phyloP scores from a whole-genome alignment of 1,140 invertebrate species.

The Drosophila tristis region DNA sequence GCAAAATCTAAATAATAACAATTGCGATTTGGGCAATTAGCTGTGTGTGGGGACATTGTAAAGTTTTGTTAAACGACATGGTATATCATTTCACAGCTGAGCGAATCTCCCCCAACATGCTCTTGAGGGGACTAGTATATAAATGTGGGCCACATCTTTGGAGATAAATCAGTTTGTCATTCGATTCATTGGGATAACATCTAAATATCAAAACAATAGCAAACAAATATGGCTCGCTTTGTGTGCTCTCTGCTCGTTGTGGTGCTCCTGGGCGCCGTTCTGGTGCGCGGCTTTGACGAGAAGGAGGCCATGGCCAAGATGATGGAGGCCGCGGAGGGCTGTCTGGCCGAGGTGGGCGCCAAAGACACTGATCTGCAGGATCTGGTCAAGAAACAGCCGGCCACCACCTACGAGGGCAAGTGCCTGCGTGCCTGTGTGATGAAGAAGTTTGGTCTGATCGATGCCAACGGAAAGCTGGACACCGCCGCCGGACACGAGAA shows the following conservation, averaged over 20 bases:
- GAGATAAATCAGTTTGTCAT: constrained; percentile 27
- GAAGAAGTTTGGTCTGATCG: constrained; percentile 53
- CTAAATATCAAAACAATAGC: no score
- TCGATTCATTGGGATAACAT: constrained; percentile 15
- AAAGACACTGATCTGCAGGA: constrained; percentile 48
- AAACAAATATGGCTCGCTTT: constrained; percentile 46
- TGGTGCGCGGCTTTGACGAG: constrained; percentile 53
- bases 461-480: constrained; percentile 56
- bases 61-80: constrained; percentile 30
- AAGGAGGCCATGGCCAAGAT: constrained; percentile 59
- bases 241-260: constrained; percentile 20
- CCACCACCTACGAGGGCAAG: constrained; percentile 51
- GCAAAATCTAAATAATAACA: constrained; percentile 3
- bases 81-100: constrained; percentile 71
- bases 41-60: constrained; percentile 1
- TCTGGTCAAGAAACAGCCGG: constrained; percentile 45
- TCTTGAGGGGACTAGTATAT: constrained; percentile 19
- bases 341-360: constrained; percentile 50
- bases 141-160: neutral
- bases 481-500: constrained; percentile 44
- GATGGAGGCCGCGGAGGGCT: constrained; percentile 46
- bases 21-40: constrained; percentile 21
- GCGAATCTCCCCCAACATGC: constrained; percentile 3
- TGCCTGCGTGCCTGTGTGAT: constrained; percentile 69
- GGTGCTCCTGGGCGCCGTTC: constrained; percentile 25